Percentiles rank a stretch among this genome's conserved stretches.
These are phyloP conservation scores for Microtus montanus DNA, from an alignment of 2,113 vertebrate species.

Conservation along the genomic window DNA sequence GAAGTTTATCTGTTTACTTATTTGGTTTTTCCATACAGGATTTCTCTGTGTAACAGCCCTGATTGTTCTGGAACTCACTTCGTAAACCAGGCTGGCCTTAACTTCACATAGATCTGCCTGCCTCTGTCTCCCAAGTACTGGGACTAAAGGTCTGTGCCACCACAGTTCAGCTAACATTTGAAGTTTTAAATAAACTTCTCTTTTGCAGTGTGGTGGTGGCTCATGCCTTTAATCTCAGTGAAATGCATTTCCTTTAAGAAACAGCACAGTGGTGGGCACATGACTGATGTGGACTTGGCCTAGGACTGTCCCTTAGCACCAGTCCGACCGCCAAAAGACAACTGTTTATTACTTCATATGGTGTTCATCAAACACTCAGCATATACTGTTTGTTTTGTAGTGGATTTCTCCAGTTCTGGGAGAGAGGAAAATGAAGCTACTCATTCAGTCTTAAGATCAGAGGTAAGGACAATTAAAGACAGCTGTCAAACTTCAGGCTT, in stretches of 20 bases:
- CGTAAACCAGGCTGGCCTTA: background rate
- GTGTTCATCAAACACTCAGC: constrained; percentile 54
- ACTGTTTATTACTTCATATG: constrained; percentile 30
- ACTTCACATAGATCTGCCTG: background rate
- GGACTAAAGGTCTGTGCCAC: background rate
- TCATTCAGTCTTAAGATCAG: constrained; percentile 89
- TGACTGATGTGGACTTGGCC: background rate
- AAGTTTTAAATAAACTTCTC: too few relatives aligned
- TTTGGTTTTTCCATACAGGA: background rate
- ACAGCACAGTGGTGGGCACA: background rate
- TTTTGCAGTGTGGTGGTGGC: background rate
- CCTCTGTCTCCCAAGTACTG: background rate
- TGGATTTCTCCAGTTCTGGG: constrained; percentile 91
- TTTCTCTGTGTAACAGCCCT: background rate
- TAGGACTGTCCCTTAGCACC: background rate
- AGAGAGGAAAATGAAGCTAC: constrained; percentile 90
- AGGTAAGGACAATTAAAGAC: constrained; percentile 87
- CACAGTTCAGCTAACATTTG: too few relatives aligned
- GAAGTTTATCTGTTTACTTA: background rate
- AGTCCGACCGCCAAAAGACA: background rate
- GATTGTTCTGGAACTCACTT: background rate
- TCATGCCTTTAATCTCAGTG: background rate
- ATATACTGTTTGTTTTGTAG: constrained; percentile 83
- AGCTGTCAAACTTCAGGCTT: constrained; percentile 22
- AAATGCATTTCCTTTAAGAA: too few relatives aligned